Base-by-base conservation (phyloP, 2,113 vertebrate species). In the Syrmaticus mikado region DNA sequence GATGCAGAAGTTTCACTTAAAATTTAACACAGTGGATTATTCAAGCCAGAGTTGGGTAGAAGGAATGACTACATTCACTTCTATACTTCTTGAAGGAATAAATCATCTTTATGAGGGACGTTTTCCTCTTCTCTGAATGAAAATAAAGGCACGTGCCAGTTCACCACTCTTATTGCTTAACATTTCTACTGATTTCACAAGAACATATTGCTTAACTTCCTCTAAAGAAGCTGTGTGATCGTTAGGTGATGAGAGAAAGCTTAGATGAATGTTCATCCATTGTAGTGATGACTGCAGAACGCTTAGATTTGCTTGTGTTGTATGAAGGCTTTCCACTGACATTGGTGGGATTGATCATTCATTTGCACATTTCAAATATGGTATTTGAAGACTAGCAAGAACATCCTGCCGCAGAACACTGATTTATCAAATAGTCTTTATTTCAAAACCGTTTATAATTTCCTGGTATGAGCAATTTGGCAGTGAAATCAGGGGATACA, bases 191-290 rank as follows among this genome's bases (percentile, higher is more conserved):
- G n/a, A 43, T 73, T 80, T 81, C 43, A 10, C 30, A 62, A 83
- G 30, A 16, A 36, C 0, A 0, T 5, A 32, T 22, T n/a, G 48
- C 14, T 72, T 28, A 38, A 22, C 2, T 50, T 73, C 20, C 13
- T 70, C 14, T 73, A 24, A 32, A 87, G 41, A 62, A 48, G 66
- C 16, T 11, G 4, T 8, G 11, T 34, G 66, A 45, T 13, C 0
- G 0, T 14, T 28, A 71, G 30, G 8, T 61, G 87, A 48, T 58
- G 20, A 53, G 17, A 11, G 16, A 52, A 5, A 4, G 6, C 62
- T 93, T 66, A 53, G 14, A 8, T 82, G 48, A 72, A 62, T 52
- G 41, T 43, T 83, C 24, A 58, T 2, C 11, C 24, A 48, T 16
- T 36, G 34, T 36, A 53, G 3, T 3, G 22, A 18, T 28, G 10